Evolutionary conservation across 1,140 invertebrate species (phyloP), one percentile per base, ranked within the genome.

Genomic region (Eurosta solidaginis): DNA sequence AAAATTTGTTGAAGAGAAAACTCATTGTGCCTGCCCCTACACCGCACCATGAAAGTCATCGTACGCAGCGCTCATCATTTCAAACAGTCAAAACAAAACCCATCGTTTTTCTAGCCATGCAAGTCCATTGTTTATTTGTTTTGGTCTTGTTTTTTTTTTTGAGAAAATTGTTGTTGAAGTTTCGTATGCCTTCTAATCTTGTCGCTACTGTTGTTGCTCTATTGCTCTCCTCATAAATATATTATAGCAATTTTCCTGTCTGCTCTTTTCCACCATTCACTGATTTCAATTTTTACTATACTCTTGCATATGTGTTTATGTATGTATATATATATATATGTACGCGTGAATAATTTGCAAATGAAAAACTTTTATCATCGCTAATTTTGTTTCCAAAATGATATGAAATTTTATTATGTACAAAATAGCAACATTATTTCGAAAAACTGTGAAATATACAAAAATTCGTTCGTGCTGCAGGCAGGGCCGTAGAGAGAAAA

Each of bases 61-160:
- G n/a, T 49, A 63, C n/a, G 52, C 12, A 10, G 9, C 10, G 14
- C 17, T 14, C 12, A 68, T 68, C 29, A 20, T 68, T 68, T 68
- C 33, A 29, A 68, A 29, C 59, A 68, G 59, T 7, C 33, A 17
- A 14, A n/a, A n/a, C n/a, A n/a, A n/a, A 45, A 50, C 29, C 47
- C 44, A 50, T 75, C 74, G 44, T 75, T 50, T 45, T 75, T 22
- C 47, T 75, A 50, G 74, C 17, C 74, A 27, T 14, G 29, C 14
- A 3, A 17, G 74, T 47, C 44, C 25, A 47, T 45, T 47, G 20
- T 25, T 17, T 75, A 33, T 14, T 12, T 22, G 22, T 47, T 36
- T 29, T 17, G 40, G 42, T 44, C 14, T n/a, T 17, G 9, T 40
- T 17, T 40, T 68, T 68, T 68, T 68, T 68, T 68, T 68, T 68